Evolutionary conservation across 2,113 vertebrate species (phyloP), one percentile per base, ranked within the genome.

Genomic region (Perca schrenkii): DNA sequence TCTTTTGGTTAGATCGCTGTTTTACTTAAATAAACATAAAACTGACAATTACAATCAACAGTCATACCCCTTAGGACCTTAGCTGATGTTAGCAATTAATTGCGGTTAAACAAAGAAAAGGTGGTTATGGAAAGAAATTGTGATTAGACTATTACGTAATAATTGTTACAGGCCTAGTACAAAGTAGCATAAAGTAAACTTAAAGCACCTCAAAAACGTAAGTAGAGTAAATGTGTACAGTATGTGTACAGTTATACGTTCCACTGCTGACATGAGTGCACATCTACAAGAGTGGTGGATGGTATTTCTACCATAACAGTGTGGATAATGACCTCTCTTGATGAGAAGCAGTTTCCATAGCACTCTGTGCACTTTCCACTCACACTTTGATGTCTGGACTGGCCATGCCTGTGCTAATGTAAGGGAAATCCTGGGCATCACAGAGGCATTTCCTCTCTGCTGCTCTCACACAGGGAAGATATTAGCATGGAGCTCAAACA

Each of bases 361-460:
- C 77, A 64, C 68, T 73, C 43, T 49, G 70, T 46, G 66, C 77
- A 67, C 80, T 83, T 83, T 87, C 87, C 87, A 79, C 54, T 28
- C 88, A 85, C 79, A 62, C 89, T 94, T 91, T 93, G 91, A 92
- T 87, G 93, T 92, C 82, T 91, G 85, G 78, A 58, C 34, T 66
- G 36, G 74, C 80, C 80, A 25, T 83, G 83, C 73, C 83, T 54
- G 58, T 73, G 66, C 82, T 91, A 94, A 94, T 94, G 93, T 89
- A 86, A 84, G 70, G 93, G 93, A 95, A 94, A 94, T 95, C 94
- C 94, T 94, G 94, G 85, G 91, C 89, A 93, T 92, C 85, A 69
- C 79, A 21, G 73, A 90, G 91, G 91, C 89, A 94, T 93, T 94
- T 94, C 93, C 94, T 94, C 85, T 82, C 72, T 84, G 82, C 88